Conservation (phyloP, 2,888 invertebrate species). For the Myopa testacea region DNA sequence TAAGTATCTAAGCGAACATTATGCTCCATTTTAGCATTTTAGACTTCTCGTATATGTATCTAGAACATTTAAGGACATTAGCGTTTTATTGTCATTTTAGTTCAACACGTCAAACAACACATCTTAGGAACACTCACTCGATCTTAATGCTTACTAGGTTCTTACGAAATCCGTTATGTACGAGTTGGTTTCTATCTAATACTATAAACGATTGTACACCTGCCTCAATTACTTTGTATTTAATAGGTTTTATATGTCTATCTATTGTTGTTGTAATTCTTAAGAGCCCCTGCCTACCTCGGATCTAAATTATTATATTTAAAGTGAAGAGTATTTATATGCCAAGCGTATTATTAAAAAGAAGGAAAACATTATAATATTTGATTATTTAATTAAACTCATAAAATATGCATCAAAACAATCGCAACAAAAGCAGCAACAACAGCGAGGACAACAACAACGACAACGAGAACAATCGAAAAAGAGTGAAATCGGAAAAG, state of each 20-base stretch:
- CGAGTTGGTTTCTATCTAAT: background rate
- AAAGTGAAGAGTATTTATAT: background rate
- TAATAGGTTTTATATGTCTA: slow-evolving; percentile 6
- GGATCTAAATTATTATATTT: background rate
- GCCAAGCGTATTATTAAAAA: background rate
- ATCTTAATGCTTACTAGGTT: background rate
- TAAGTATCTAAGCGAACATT: slow-evolving; percentile 35
- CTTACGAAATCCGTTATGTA: background rate
- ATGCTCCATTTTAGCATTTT: slow-evolving; percentile 24
- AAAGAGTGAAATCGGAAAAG: slow-evolving; percentile 17
- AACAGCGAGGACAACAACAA: slow-evolving; percentile 33
- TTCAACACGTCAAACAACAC: slow-evolving; percentile 17
- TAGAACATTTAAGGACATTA: slow-evolving; percentile 39
- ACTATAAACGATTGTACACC: background rate
- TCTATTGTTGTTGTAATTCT: slow-evolving; percentile 11
- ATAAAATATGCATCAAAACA: slow-evolving; percentile 28
- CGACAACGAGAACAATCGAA: slow-evolving; percentile 37
- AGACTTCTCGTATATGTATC: background rate
- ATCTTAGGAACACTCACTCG: background rate
- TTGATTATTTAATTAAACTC: slow-evolving; percentile 19
- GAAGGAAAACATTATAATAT: background rate
- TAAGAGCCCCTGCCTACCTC: background rate
- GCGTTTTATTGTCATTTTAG: slow-evolving; percentile 40
- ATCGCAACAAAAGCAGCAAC: slow-evolving; percentile 46
- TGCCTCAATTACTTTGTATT: background rate